Conservation (phyloP, 2,888 invertebrate species). For the Polietes domitor region DNA sequence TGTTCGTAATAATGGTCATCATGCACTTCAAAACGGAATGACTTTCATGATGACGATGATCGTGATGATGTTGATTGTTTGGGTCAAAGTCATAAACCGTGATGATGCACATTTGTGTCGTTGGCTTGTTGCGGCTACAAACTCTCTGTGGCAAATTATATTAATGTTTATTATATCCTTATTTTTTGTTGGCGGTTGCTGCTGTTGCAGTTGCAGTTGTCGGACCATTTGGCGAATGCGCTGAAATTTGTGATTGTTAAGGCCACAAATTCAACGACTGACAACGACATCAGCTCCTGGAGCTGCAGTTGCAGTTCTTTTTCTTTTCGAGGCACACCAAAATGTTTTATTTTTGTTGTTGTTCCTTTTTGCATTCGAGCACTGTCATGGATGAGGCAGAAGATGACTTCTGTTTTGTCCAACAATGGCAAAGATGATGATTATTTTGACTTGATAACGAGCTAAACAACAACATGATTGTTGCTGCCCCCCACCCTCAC, state of each 20-base stretch:
- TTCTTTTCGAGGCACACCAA: not conserved
- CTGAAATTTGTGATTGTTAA: slow-evolving; percentile 50
- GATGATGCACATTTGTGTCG: slow-evolving; percentile 47
- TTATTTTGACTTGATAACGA: slow-evolving; percentile 81
- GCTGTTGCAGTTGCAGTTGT: slow-evolving; percentile 7
- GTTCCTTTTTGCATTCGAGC: not conserved
- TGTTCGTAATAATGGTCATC: not conserved
- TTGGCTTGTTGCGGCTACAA: not conserved
- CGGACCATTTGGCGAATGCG: slow-evolving; percentile 8
- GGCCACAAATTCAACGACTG: not conserved
- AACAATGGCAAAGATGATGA: slow-evolving; percentile 75
- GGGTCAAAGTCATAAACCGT: slow-evolving; percentile 9
- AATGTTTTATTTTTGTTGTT: not conserved
- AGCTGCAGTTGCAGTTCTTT: not conserved
- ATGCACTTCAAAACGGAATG: not conserved
- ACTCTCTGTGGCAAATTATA: slow-evolving; percentile 55
- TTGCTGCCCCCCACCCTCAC: slow-evolving; percentile 12
- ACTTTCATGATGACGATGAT: slow-evolving; percentile 33
- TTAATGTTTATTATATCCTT: slow-evolving; percentile 65
- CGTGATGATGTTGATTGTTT: slow-evolving; percentile 6
- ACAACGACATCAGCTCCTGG: not conserved
- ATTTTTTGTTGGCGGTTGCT: not conserved
- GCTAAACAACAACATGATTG: slow-evolving; percentile 74
- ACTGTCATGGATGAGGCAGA: slow-evolving; percentile 28
- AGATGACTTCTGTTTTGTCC: slow-evolving; percentile 56